These are phyloP conservation scores for Marmota flaviventris DNA, from an alignment of 2,113 vertebrate species.

Conservation along the genomic window DNA sequence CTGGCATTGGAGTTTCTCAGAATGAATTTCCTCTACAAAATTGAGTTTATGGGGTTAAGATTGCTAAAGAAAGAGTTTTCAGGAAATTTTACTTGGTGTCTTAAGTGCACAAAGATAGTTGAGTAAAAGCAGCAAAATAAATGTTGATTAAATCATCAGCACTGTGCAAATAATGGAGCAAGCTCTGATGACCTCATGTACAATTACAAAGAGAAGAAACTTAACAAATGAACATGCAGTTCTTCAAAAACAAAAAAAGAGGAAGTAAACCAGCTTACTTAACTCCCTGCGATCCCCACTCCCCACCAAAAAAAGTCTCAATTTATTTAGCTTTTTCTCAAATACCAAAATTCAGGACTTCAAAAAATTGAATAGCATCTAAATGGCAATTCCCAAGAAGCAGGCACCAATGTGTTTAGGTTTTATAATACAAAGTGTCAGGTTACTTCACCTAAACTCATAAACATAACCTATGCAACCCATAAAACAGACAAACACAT, in stretches of 20 bases:
- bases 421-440: constrained; percentile 19
- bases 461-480: background rate
- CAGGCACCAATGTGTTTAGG: background rate
- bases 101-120: constrained; percentile 14
- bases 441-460: background rate
- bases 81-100: background rate
- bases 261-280: constrained; percentile 45
- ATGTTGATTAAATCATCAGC: constrained; percentile 48
- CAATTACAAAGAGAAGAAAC: background rate
- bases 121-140: constrained; percentile 50
- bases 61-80: background rate
- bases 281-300: background rate
- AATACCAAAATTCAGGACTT: constrained; percentile 61
- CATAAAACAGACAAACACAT: background rate
- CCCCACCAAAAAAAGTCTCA: background rate
- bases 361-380: background rate
- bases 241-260: constrained; percentile 1
- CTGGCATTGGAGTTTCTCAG: background rate
- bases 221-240: background rate
- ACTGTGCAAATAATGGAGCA: background rate
- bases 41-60: background rate
- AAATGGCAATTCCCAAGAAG: constrained; percentile 29
- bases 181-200: constrained; percentile 20
- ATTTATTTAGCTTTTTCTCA: constrained; percentile 45
- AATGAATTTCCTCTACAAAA: constrained; percentile 55